Base-by-base conservation (phyloP, 1,140 invertebrate genomes). In the Drosophila pruinosa region DNA sequence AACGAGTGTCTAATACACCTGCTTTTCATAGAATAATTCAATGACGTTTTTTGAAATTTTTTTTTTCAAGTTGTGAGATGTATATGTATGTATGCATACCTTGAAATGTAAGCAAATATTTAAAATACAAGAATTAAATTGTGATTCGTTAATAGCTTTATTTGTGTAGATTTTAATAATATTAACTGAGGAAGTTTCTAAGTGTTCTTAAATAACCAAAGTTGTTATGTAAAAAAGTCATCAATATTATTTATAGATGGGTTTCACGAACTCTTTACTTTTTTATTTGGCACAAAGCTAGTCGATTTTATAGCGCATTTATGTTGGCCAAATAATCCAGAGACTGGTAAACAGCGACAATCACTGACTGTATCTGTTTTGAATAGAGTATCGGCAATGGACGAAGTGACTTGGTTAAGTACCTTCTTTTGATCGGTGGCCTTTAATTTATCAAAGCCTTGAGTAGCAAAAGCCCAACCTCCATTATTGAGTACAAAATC, bases 401-500 rank as follows among this genome's bases (percentile, higher is more conserved):
- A 80, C 2, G 72, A 72, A 19, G 75, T 76, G 0, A 91, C 71
- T 48, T 82, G 78, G 17, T 62, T 74, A 0, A 89, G 45, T 28
- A 73, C 53, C 24, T 90, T 90, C 59, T 75, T 89, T 41, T 90
- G 89, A 14, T 91, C 90, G 0, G 53, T 15, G 2, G 69, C 22
- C 10, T 90, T 89, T 2, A 89, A 12, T 15, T 78, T 78, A n/a
- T 88, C 76, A 34, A 89, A 91, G 67, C 89, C 86, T 36, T 91
- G 73, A 3, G 86, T 88, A 7, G 75, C 56, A 56, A 91, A 91
- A 19, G 88, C 78, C 89, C 89, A 91, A 1, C 91, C 90, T 5
- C 82, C 79, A 47, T 85, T 85, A 14, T 88, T 74, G 1, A 88
- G 63, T 1, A 89, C 86, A 41, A 90, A 75, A 52, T 93, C 92